Conservation (phyloP, 2,113 vertebrate genomes). For the Mohoua ochrocephala region DNA sequence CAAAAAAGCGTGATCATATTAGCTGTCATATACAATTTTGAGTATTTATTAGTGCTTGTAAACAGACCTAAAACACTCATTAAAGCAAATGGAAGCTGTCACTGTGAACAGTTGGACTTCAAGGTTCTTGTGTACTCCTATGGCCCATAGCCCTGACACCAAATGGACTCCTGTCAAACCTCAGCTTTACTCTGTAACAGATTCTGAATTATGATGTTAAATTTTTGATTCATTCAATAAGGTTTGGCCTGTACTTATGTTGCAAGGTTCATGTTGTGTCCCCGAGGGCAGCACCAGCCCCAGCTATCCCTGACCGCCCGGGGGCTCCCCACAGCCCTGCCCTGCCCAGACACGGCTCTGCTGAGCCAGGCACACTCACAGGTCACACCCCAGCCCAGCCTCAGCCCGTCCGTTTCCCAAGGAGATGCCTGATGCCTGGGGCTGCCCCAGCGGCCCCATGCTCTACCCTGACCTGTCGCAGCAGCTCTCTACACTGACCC, state of each 20-base stretch:
- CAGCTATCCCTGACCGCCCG: accelerated
- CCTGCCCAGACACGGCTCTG: accelerated
- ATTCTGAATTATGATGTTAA: not conserved
- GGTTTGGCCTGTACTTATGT: not conserved
- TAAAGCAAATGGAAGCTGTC: not conserved
- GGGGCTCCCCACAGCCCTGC: not conserved
- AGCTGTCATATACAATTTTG: not conserved
- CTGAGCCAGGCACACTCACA: accelerated
- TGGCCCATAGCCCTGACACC: not conserved
- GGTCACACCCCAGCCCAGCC: accelerated
- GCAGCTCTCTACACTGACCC: too few species aligned
- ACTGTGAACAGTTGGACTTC: not conserved
- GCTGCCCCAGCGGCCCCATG: accelerated
- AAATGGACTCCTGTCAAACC: not conserved
- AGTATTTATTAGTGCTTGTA: not conserved
- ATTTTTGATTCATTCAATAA: not conserved
- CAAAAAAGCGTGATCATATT: not conserved
- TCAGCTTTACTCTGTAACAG: not conserved
- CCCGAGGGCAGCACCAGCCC: not conserved
- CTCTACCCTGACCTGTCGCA: too few species aligned
- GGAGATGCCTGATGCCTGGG: accelerated
- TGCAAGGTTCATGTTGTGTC: not conserved
- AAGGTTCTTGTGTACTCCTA: not conserved
- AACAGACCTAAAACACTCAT: not conserved
- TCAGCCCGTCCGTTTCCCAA: not conserved